Percentiles rank a stretch among this genome's conserved stretches.
Evolutionary conservation across 2,888 invertebrate genomes (phyloP).

Genomic region (Spisula solida): DNA sequence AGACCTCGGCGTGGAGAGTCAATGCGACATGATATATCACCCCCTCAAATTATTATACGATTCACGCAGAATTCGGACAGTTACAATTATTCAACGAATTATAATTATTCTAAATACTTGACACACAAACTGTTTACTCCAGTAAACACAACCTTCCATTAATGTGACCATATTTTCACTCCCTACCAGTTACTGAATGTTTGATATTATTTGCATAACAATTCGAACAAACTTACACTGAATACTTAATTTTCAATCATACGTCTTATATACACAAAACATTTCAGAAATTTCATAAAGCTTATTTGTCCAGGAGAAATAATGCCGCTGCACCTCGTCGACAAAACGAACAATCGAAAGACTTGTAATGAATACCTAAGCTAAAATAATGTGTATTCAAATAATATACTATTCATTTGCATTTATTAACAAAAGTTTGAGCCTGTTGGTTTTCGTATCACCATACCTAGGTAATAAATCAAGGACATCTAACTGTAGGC

Average conservation of each 20-base stretch:
- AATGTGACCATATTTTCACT: neutral
- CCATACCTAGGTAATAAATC: neutral
- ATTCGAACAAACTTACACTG: conserved; percentile 21
- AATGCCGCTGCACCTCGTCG: neutral
- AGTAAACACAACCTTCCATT: neutral
- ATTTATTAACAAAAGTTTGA: neutral
- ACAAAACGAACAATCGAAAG: conserved; percentile 15
- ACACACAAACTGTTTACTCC: conserved; percentile 10
- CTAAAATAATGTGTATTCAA: conserved; percentile 9
- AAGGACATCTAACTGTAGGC: neutral
- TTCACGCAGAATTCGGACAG: neutral
- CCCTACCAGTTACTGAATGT: neutral
- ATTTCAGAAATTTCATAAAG: conserved; percentile 17
- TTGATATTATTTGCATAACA: conserved; percentile 20
- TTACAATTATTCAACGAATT: conserved; percentile 13
- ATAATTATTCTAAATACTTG: conserved; percentile 17
- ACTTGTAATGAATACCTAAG: neutral
- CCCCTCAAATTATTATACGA: neutral
- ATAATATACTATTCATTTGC: conserved; percentile 4
- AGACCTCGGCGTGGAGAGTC: neutral
- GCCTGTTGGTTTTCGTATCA: neutral
- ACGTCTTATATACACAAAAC: conserved; percentile 18
- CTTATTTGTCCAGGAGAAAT: conserved; percentile 11
- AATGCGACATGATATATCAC: neutral
- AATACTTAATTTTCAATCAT: conserved; percentile 23